Evolutionary conservation across 2,797 vertebrate genomes (phyloP), one percentile per base, ranked within the genome.

Genomic region (Lates japonicus): DNA sequence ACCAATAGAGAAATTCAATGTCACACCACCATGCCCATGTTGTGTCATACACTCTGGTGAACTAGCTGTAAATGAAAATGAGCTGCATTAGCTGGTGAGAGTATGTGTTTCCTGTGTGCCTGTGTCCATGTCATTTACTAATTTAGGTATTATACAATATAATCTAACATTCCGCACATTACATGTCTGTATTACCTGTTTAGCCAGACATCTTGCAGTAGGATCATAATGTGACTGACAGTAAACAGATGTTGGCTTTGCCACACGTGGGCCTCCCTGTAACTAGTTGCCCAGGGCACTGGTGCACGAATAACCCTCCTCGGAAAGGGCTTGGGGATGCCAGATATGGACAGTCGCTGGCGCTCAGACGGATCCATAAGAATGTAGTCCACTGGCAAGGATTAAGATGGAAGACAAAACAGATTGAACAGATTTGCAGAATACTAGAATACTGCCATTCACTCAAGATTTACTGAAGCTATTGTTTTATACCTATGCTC

Each of bases 321-420:
- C 58, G 96, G 95, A 82, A 97, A 97, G 13, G 91, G 58, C 3
- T 22, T 83, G 7, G 97, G 97, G 52, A 94, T 88, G 42, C 79
- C 96, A 75, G 42, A 48, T 76, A 99, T 96, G 33, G 93, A 94
- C 22, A 99, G 93, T 35, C 97, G 95, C 81, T 94, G 78, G 49
- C 88, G 94, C 86, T 99, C 97, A 39, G 85, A 86, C 3, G 96
- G 95, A 82, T 98, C 97, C 92, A 95, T 92, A 81, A 99, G 91
- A 87, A 98, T 93, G 82, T 99, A 99, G 85, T 98, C 96, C 83
- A 99, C 97, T 99, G 79, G 39, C 20, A 59, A 51, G 69, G 14
- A 71, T 71, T 5, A 74, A 57, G 16, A 70, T 33, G 4, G 20
- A 68, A 8, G 17, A 71, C 22, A 63, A 55, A 48, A 49, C 10